Evolutionary conservation across 2,113 vertebrate genomes (phyloP).

Genomic region (Malurus melanocephalus): DNA sequence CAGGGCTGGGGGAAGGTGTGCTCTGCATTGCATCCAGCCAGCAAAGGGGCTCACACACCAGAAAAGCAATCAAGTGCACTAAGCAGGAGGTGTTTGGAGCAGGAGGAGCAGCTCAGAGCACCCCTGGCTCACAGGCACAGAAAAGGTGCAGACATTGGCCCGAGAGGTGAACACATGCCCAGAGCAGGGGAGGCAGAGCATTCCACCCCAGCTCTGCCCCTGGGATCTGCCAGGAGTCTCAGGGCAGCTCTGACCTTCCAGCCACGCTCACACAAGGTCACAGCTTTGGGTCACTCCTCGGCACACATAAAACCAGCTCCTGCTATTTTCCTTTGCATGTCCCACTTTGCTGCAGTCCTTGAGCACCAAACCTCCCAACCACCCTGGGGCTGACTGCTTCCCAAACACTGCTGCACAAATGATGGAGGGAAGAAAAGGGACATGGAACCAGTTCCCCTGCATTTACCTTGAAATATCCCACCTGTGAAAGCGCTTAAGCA

Average conservation of each 20-base stretch:
- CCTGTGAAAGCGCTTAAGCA: background rate
- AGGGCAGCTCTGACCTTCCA: background rate
- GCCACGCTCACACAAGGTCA: background rate
- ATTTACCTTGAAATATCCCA: background rate
- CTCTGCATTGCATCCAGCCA: background rate
- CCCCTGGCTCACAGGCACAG: background rate
- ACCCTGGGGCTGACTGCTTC: background rate
- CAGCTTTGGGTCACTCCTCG: background rate
- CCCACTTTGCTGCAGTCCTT: background rate
- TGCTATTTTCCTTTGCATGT: accelerated
- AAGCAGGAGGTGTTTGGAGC: accelerated
- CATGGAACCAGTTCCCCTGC: background rate
- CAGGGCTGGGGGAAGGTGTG: background rate
- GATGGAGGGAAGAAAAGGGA: background rate
- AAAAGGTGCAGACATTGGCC: background rate
- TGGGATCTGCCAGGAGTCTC: background rate
- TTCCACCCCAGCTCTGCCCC: background rate
- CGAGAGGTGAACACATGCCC: accelerated
- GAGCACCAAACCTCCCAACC: background rate
- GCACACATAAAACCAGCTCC: background rate
- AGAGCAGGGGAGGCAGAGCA: background rate
- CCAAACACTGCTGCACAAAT: background rate
- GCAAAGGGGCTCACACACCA: background rate
- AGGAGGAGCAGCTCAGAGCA: background rate
- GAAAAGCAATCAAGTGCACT: background rate